These are phyloP conservation scores for Trichomycterus rosablanca DNA, from an alignment of 2,113 vertebrate species.

Conservation along the genomic window DNA sequence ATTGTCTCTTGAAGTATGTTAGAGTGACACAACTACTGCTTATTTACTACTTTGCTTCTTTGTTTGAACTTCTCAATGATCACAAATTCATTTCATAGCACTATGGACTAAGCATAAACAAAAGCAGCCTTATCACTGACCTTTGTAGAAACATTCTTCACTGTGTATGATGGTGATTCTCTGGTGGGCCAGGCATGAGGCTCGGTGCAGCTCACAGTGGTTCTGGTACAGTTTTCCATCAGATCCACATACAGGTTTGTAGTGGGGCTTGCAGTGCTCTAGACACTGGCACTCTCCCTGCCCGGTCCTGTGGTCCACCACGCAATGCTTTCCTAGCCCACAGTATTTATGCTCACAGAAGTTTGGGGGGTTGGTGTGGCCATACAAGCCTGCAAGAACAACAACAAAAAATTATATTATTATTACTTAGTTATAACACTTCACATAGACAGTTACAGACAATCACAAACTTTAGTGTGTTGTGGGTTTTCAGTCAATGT, in stretches of 20 bases:
- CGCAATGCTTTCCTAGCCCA: conserved; percentile 85
- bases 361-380: conserved; percentile 56
- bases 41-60: background rate
- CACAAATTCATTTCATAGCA: too few species aligned
- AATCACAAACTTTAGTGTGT: too few species aligned
- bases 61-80: background rate
- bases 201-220: conserved; percentile 90
- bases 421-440: too few species aligned
- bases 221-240: conserved; percentile 91
- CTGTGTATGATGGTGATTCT: conserved; percentile 88
- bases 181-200: conserved; percentile 81
- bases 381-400: conserved; percentile 71
- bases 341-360: conserved; percentile 92
- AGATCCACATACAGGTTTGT: conserved; percentile 91
- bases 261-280: conserved; percentile 83
- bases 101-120: too few species aligned
- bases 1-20: too few species aligned
- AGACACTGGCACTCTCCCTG: conserved; percentile 82
- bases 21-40: background rate
- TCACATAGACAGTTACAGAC: too few species aligned
- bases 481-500: too few species aligned
- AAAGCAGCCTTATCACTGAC: conserved; percentile 59
- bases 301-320: conserved; percentile 67
- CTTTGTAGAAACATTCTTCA: conserved; percentile 93
- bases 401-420: conserved; percentile 19